Evolutionary conservation across 1,140 invertebrate genomes (phyloP), one percentile per base, ranked within the genome.

Genomic region (Drosophila pectinifera): DNA sequence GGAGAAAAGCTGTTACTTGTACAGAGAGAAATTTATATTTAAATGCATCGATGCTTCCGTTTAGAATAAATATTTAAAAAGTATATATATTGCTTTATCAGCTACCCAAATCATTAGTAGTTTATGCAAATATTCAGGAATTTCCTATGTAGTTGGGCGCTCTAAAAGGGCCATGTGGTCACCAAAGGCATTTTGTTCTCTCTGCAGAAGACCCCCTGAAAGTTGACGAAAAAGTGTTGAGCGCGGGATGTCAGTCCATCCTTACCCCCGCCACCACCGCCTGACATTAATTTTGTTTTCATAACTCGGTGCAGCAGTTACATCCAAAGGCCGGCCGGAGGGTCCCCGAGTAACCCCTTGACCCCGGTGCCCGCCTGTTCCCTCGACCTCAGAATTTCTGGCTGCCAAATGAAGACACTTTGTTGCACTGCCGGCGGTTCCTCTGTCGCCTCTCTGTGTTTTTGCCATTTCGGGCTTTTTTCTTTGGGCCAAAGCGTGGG

Each of bases 271-370:
- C 54, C 54, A 67, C 54, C 49, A 67, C 54, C 49, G 76, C 45
- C 83, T 86, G 83, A 88, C 82, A 86, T 88, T 86, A 86, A 86
- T 86, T 86, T 88, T 83, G 82, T 86, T 86, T 86, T 86, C 82
- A 86, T 86, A 83, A 80, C 79, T 69, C 45, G 73, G 42, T 73
- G 69, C 69, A 63, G 69, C 72, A 73, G 72, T 63, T 63, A 73
- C 72, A 73, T 20, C 61, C 64, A 65, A 70, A 57, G 24, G 34
- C 34, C 43, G 22, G 63, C 57, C 63, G 24, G 57, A 46, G 57
- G 57, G 57, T 34, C 11, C 31, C 57, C n/a, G 16, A 5, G 10
- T 63, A 45, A 55, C 39, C 67, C 58, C 28, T n/a, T 51, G 4
- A 16, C 5, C n/a, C 39, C 18, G 16, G n/a, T 10, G 13, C 20